Base-by-base conservation (phyloP, 1,140 invertebrate species). In the Aphaenogaster ashmeadi region DNA sequence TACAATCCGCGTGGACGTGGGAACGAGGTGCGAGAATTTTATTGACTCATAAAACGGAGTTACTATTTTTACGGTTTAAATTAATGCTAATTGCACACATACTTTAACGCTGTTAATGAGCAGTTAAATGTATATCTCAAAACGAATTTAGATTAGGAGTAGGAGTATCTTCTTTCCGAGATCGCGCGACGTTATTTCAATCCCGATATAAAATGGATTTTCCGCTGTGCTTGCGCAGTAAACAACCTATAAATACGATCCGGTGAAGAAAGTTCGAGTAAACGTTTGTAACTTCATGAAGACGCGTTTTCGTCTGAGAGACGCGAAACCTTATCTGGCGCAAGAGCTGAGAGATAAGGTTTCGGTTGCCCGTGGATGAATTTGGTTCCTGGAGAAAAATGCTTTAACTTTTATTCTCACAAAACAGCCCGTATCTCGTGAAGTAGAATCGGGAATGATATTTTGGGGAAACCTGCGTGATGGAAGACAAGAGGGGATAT, bases 401-500 rank as follows among this genome's bases (percentile, higher is more conserved):
- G 44, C 69, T 75, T 75, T 50, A 74, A 60, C 69, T 38, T 84
- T 36, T 44, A 44, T 84, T 54, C 33, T 50, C 27, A 44, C 27
- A 60, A 74, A 60, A 84, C 69, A 84, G 54, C 41, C 6, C n/a
- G 33, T 36, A 47, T 71, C 27, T 18, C 13, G 41, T 74, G 27
- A 33, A 74, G 41, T 33, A 50, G 54, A 75, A 33, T 44, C 33
- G 54, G 69, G 15, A 21, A 47, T 69, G n/a, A 69, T 86, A 78
- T 80, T 60, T 66, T 52, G 50, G 41, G 74, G 52, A 9, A 67
- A 3, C 27, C 21, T 56, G 47, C 21, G 18, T 38, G 77, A 71
- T 69, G 52, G 47, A 69, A 67, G 60, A 33, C 47, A n/a, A 79
- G 77, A 66, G 50, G n/a, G 44, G 62, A 80, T 87, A 67, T 69